Evolutionary conservation across 2,888 invertebrate genomes (phyloP).

Genomic region (Ryuthela nishihirai): DNA sequence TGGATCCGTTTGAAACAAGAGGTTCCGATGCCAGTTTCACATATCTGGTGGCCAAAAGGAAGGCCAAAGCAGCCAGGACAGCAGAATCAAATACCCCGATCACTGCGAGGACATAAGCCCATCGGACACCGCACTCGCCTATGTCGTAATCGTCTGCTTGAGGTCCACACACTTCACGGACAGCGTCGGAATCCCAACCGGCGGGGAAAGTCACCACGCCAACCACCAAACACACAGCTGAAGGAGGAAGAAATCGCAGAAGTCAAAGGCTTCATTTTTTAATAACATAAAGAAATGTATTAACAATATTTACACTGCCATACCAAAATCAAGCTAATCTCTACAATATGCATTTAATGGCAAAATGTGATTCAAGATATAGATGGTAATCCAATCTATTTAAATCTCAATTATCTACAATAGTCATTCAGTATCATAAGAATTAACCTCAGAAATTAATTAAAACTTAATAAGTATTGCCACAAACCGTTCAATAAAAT

Average conservation of each 20-base stretch:
- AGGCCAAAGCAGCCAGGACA: constrained; percentile 84
- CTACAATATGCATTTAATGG: too few species aligned
- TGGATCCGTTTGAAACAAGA: constrained; percentile 36
- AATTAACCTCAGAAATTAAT: too few species aligned
- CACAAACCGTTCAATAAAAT: too few species aligned
- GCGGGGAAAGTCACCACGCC: constrained; percentile 86
- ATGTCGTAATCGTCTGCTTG: constrained; percentile 65
- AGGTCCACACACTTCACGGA: constrained; percentile 80
- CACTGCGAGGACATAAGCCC: constrained; percentile 90
- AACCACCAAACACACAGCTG: constrained; percentile 80
- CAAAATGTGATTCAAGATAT: too few species aligned
- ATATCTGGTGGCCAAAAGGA: constrained; percentile 86
- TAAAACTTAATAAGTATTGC: too few species aligned
- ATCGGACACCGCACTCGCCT: constrained; percentile 83
- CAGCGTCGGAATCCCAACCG: constrained; percentile 80
- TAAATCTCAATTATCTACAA: too few species aligned
- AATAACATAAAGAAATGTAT: too few species aligned
- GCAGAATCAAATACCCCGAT: constrained; percentile 79
- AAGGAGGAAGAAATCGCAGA: constrained; percentile 51
- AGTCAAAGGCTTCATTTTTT: too few species aligned
- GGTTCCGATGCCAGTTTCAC: constrained; percentile 56
- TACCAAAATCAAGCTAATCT: too few species aligned
- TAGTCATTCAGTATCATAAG: too few species aligned
- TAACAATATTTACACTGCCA: too few species aligned
- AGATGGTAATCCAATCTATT: too few species aligned